A percentile compares a stretch with the other conserved stretches of the same genome.
These are phyloP conservation scores for Neogale vison DNA, from an alignment of 2,113 vertebrate species.

Conservation along the genomic window DNA sequence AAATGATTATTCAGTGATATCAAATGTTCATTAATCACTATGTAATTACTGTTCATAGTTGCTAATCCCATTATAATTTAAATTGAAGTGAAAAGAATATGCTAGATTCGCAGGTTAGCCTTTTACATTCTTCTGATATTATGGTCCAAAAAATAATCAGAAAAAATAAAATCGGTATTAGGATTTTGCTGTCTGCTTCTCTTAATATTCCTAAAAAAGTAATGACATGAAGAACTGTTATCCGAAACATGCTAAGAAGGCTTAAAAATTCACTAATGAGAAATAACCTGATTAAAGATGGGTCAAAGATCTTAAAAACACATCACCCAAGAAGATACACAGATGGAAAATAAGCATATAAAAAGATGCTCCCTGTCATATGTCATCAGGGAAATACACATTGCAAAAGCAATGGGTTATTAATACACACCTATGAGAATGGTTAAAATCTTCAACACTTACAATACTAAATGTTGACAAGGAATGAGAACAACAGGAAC, in stretches of 20 bases:
- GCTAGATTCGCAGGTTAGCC: neutral
- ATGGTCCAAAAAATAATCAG: neutral
- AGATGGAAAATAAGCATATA: neutral
- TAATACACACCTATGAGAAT: neutral
- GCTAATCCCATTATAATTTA: slow-evolving; percentile 54
- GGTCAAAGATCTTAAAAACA: neutral
- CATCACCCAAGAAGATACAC: neutral
- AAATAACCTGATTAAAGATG: neutral
- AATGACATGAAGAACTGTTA: neutral
- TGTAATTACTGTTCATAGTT: slow-evolving; percentile 59
- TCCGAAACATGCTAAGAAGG: neutral
- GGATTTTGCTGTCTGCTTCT: neutral
- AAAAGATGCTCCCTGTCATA: neutral
- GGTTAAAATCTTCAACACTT: neutral
- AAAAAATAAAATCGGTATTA: neutral
- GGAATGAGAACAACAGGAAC: neutral
- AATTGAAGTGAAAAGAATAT: slow-evolving; percentile 35
- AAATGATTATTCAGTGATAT: slow-evolving; percentile 60
- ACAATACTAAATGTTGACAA: neutral
- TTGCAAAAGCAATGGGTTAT: neutral
- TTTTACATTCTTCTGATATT: neutral
- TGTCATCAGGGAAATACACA: neutral
- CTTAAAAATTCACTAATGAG: neutral
- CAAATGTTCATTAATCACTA: slow-evolving; percentile 66
- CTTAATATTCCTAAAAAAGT: neutral